Percentiles rank a stretch among this genome's conserved stretches.
Conservation (phyloP, 2,797 vertebrate genomes). For the Microctenopoma steveboyesi region DNA sequence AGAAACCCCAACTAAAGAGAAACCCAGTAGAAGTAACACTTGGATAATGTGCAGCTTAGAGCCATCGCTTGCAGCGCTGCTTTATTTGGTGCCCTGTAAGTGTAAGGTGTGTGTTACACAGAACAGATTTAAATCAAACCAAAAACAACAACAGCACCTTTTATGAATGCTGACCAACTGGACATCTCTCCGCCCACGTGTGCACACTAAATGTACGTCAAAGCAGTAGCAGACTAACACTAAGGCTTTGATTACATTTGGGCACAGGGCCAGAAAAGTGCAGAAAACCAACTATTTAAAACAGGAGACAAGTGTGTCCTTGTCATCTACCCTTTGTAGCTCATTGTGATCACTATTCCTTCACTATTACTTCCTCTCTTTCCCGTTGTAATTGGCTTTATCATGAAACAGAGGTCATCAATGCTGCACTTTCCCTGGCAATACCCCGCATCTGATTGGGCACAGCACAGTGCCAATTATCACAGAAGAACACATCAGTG, state of each 20-base stretch:
- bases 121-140: no score
- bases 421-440: slow-evolving; percentile 54
- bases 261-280: slow-evolving; percentile 8
- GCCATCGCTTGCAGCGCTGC: not conserved
- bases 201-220: not conserved
- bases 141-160: not conserved
- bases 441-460: slow-evolving; percentile 56
- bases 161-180: slow-evolving; percentile 24
- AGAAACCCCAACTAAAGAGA: not conserved
- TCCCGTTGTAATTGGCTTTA: slow-evolving; percentile 73
- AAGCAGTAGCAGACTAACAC: slow-evolving; percentile 8
- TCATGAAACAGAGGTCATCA: slow-evolving; percentile 79
- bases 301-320: slow-evolving; percentile 21
- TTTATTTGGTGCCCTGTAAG: not conserved
- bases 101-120: not conserved
- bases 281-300: slow-evolving; percentile 47
- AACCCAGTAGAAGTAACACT: slow-evolving; percentile 1
- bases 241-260: slow-evolving; percentile 42
- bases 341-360: slow-evolving; percentile 38
- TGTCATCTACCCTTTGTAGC: slow-evolving; percentile 23
- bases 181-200: slow-evolving; percentile 16
- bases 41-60: not conserved
- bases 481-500: slow-evolving; percentile 60
- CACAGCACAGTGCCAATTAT: slow-evolving; percentile 76
- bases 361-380: slow-evolving; percentile 32